Evolutionary conservation across 1,140 invertebrate species (phyloP).

Genomic region (Glossosoma conforme): DNA sequence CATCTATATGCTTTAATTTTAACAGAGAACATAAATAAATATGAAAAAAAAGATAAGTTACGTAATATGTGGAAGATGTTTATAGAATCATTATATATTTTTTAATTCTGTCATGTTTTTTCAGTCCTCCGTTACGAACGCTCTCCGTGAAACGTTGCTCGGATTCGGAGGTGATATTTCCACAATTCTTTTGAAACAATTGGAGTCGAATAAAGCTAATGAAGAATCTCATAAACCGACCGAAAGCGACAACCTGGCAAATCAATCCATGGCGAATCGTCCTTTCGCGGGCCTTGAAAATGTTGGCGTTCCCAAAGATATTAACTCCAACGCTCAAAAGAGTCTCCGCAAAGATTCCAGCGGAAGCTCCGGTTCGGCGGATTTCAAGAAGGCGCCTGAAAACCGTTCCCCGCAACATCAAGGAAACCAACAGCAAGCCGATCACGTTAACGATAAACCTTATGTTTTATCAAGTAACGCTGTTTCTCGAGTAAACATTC

Average conservation of each 20-base stretch:
- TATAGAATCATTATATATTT: conserved; percentile 1
- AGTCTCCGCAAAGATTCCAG: conserved; percentile 30
- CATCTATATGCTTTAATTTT: conserved; percentile 2
- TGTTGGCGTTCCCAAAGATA: conserved; percentile 7
- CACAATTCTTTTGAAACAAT: conserved; percentile 36
- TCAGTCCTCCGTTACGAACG: conserved; percentile 47
- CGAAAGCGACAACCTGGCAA: too few relatives aligned
- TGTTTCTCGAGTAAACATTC: too few relatives aligned
- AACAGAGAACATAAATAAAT: background rate
- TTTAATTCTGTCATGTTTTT: conserved; percentile 21
- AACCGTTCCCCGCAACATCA: conserved; percentile 16
- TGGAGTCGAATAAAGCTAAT: conserved; percentile 31
- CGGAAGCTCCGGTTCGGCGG: conserved; percentile 15
- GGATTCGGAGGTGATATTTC: conserved; percentile 44
- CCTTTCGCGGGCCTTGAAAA: too few relatives aligned
- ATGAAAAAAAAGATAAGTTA: too few relatives aligned
- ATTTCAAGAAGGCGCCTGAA: conserved; percentile 13
- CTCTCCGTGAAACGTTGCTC: conserved; percentile 42
- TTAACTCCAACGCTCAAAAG: background rate
- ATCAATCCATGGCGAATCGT: too few relatives aligned
- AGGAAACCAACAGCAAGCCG: background rate
- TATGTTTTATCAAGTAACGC: too few relatives aligned
- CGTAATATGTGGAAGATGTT: background rate
- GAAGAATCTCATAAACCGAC: too few relatives aligned
- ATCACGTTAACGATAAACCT: too few relatives aligned